Base-by-base conservation (phyloP, 2,888 invertebrate genomes). In the Philonicus albiceps region DNA sequence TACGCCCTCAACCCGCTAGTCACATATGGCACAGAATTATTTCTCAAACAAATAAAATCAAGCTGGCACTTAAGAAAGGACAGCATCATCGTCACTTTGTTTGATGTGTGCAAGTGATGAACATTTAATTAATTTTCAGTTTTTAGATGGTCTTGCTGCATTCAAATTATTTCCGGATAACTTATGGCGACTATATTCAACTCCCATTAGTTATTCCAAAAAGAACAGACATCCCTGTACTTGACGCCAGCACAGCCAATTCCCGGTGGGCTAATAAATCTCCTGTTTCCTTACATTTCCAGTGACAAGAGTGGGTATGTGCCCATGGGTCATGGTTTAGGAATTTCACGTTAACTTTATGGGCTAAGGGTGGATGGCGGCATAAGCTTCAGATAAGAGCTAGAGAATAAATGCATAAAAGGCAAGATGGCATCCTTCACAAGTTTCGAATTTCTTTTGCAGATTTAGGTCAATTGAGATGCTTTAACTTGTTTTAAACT, bases 61-160 rank as follows among this genome's bases (percentile, higher is more conserved):
- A 49, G 49, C 49, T 64, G 27, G 27, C 27, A 22, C 64, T 27
- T 7, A 34, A 30, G 31, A 74, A 74, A 74, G 19, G 40, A 13
- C 34, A 37, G 64, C 27, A 27, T 27, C 19, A 49, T 49, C 49
- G n/a, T 49, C 49, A 49, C 49, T 49, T 49, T 49, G 64, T 64
- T 64, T 3, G 64, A 40, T 31, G 76, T 40, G 76, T 4, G 37
- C 34, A 37, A 40, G 40, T 37, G 40, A 19, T 11, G 64, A 64
- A 64, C 37, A 76, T 76, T 76, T 76, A 76, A 37, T 76, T 76
- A 37, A 76, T 76, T 76, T 76, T 43, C 22, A 40, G 40, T 40
- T 76, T 37, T n/a, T 40, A 37, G 40, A 8, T 40, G 8, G 11
- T 11, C 19, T 37, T n/a, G 31, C 8, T 76, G 22, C 19, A 64